Evolutionary conservation across 2,888 invertebrate species (phyloP), one percentile per base, ranked within the genome.

Genomic region (Drosophila kokeensis): DNA sequence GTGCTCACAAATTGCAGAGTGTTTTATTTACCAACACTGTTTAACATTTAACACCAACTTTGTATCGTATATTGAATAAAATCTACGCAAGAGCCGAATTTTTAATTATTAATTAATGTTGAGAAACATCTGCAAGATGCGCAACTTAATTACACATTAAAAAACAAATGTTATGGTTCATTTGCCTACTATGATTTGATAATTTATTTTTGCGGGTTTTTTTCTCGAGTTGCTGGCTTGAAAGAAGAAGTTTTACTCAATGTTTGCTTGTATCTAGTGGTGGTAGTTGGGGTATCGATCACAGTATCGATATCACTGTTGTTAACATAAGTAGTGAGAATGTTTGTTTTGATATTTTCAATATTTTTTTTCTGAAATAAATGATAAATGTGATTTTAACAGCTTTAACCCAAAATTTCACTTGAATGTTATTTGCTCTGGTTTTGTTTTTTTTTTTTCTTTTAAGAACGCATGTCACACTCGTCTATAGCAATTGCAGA

Each of bases 21-120:
- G n/a, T 24, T 15, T 8, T 15, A 45, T 24, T 66, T 48, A 38
- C 2, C 0, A 32, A 0, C 70, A 49, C 65, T 27, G 52, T 42
- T 67, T 29, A 67, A 10, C 40, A 34, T 57, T 60, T 64, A 29
- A 32, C 18, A 40, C n/a, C 30, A 21, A 55, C 65, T 66, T 62
- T 53, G 24, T 53, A n/a, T 24, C 18, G 6, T 30, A 52, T 48
- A 40, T 36, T 8, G 13, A 42, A 54, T 27, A 69, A 73, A 83
- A 64, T 60, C 32, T 42, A 64, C 58, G 58, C 68, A 74, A 74
- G 72, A 84, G 52, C 48, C 68, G 64, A n/a, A n/a, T n/a, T n/a
- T n/a, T n/a, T n/a, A 89, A 87, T 24, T 24, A 83, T 87, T 83
- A 88, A 84, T 84, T 84, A 24, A 24, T 24, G 24, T 24, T 24